phyloP scores from a whole-genome alignment of 2,888 invertebrate species.

The Selenia dentaria region DNA sequence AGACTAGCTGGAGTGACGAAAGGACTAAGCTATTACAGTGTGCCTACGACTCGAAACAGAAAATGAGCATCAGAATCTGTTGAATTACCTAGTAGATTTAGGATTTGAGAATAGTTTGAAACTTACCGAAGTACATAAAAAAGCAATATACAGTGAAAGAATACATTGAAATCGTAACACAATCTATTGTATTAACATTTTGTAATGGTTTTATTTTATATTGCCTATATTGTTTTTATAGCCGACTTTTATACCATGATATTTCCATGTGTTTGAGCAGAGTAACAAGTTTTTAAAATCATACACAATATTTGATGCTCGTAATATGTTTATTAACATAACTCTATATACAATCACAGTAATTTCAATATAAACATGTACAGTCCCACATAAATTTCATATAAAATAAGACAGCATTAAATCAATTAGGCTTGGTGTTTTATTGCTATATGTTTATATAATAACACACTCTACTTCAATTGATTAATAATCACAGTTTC shows the following conservation, averaged over 20 bases:
- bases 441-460: constrained; percentile 56
- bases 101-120: too few species aligned
- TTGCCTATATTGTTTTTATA: constrained; percentile 29
- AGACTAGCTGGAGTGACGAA: too few species aligned
- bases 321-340: constrained; percentile 83
- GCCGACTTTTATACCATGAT: constrained; percentile 1
- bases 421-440: constrained; percentile 69
- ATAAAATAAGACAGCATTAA: constrained; percentile 68
- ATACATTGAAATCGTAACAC: constrained; percentile 23
- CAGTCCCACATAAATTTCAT: constrained; percentile 74
- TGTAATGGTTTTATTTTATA: neutral
- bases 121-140: constrained; percentile 37
- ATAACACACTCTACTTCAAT: too few species aligned
- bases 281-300: constrained; percentile 39
- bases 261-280: neutral
- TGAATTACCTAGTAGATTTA: too few species aligned
- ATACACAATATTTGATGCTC: constrained; percentile 55
- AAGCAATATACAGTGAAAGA: constrained; percentile 29
- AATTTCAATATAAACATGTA: constrained; percentile 77
- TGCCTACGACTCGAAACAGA: too few species aligned
- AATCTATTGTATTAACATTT: constrained; percentile 2
- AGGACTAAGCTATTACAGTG: too few species aligned
- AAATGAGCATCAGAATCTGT: too few species aligned
- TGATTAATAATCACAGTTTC: constrained; percentile 38
- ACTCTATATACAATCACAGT: constrained; percentile 80